Percentiles rank a stretch among this genome's conserved stretches.
Evolutionary conservation across 1,140 invertebrate genomes (phyloP).

Genomic region (Bursaphelenchus mucronatus): DNA sequence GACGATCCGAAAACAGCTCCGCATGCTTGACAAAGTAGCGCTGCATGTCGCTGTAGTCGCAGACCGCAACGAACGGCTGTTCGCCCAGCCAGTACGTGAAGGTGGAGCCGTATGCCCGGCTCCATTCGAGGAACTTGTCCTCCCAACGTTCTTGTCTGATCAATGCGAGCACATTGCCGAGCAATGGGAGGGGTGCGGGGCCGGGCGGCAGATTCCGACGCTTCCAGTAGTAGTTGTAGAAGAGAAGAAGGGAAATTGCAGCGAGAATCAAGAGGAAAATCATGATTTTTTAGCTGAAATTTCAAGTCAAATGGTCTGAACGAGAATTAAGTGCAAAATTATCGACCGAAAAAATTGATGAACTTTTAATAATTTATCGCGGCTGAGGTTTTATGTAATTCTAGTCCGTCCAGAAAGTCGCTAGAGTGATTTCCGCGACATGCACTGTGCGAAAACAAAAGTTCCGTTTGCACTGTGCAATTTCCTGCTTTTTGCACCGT

Average conservation of each 20-base stretch:
- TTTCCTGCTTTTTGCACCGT: no score
- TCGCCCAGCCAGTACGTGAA: conserved; percentile 35
- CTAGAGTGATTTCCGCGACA: no score
- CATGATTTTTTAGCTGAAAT: no score
- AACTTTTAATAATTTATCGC: no score
- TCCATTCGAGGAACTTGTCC: conserved; percentile 31
- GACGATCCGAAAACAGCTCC: conserved; percentile 2
- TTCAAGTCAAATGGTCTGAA: no score
- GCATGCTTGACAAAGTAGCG: conserved; percentile 33
- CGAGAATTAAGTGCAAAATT: no score
- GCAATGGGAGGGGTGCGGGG: conserved; percentile 25
- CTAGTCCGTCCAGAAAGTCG: no score
- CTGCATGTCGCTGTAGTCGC: conserved; percentile 28
- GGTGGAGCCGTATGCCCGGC: conserved; percentile 24
- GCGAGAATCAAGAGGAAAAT: background rate
- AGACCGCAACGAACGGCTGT: conserved; percentile 27
- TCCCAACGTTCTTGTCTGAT: conserved; percentile 29
- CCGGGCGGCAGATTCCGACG: conserved; percentile 1
- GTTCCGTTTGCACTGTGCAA: no score
- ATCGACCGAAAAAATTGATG: no score
- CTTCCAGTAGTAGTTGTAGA: conserved; percentile 3
- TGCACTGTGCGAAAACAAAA: no score
- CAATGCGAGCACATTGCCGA: conserved; percentile 30
- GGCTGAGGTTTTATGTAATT: no score
- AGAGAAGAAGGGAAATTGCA: conserved; percentile 30